Evolutionary conservation across 2,888 invertebrate species (phyloP).

Genomic region (Drosophila mulleri): DNA sequence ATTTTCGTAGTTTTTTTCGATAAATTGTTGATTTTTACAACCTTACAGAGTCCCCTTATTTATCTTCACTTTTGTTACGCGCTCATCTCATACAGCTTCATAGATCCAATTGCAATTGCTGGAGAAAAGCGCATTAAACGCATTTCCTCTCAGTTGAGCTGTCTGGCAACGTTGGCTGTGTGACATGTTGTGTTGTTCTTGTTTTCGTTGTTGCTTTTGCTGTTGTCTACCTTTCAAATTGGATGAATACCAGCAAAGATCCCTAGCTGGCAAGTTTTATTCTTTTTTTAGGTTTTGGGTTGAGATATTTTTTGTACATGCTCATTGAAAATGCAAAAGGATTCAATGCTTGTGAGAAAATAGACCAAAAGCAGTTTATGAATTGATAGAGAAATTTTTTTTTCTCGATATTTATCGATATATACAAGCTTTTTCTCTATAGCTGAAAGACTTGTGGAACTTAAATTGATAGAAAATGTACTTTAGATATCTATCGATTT

Average conservation of each 20-base stretch:
- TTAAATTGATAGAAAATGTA: not conserved
- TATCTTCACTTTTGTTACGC: not conserved
- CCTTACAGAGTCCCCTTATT: too few species aligned
- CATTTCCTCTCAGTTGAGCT: constrained; percentile 54
- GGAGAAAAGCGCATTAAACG: constrained; percentile 46
- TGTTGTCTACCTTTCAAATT: constrained; percentile 33
- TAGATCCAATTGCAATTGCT: constrained; percentile 4
- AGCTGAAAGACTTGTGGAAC: not conserved
- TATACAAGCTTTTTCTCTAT: not conserved
- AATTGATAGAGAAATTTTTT: not conserved
- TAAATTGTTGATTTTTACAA: not conserved
- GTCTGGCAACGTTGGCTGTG: constrained; percentile 14
- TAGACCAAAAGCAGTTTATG: not conserved
- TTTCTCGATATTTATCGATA: not conserved
- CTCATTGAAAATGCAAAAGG: not conserved
- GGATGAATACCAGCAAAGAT: constrained; percentile 29
- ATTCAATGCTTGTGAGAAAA: not conserved
- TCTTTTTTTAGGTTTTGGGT: not conserved
- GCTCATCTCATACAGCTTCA: not conserved
- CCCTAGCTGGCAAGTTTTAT: not conserved
- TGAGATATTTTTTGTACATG: not conserved
- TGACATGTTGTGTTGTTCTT: constrained; percentile 38
- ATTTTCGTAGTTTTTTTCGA: not conserved
- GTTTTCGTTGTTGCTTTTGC: not conserved
- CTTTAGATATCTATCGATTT: not conserved